Evolutionary conservation across 1,140 invertebrate species (phyloP), one percentile per base, ranked within the genome.

Genomic region (Choristoneura fumiferana): DNA sequence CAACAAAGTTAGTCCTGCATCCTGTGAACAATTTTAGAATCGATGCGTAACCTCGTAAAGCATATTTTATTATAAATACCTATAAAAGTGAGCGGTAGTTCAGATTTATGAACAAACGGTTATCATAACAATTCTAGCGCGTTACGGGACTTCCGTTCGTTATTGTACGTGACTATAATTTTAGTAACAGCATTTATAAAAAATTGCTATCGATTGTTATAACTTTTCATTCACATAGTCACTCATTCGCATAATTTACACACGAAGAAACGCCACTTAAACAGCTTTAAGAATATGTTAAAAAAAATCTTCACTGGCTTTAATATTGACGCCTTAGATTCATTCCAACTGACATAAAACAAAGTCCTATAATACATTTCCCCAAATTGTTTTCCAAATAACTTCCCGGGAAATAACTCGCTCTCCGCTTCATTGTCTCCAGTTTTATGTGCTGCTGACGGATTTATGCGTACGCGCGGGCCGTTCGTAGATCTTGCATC

Each of bases 41-140:
- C 77, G 73, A 78, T 78, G 73, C 68, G 67, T 60, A 69, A 69
- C 67, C 62, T 68, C 75, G 63, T 80, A 80, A 80, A 77, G 74
- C 54, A 69, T 22, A 29, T 66, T 76, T 78, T 76, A 76, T 80
- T 76, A 78, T 80, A 76, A 80, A 80, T 80, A 53, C 22, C 22
- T 34, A 77, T 76, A 57, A 62, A 55, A 62, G 57, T 67, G 62
- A 71, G 64, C 65, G 62, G 71, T 73, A 76, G 71, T 80, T 69
- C 52, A 68, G 12, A 73, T 76, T 76, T 79, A 79, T 77, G 72
- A 63, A 69, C 71, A 71, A 67, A 64, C 57, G 69, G 18, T 69
- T 73, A 71, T 55, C 64, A 78, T 73, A 74, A 78, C 72, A 69
- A 73, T 69, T 61, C 53, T 54, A 59, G 63, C 66, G 65, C 64